Percentiles rank a stretch among this genome's conserved stretches.
These are phyloP conservation scores for Miniopterus natalensis DNA, from an alignment of 2,113 vertebrate species.

Conservation along the genomic window DNA sequence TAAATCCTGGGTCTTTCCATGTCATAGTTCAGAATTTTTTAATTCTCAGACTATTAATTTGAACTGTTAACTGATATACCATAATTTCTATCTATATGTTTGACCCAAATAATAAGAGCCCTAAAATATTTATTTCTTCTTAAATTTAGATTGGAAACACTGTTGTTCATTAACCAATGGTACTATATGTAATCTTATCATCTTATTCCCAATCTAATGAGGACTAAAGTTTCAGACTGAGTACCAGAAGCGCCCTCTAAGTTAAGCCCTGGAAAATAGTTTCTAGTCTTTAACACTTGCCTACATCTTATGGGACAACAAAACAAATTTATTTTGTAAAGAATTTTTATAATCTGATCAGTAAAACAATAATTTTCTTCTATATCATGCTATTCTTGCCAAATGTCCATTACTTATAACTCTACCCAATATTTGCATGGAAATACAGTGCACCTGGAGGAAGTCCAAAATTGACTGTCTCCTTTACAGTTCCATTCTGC, in stretches of 20 bases:
- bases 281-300: constrained; percentile 72
- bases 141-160: constrained; percentile 66
- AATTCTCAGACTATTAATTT: constrained; percentile 15
- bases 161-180: constrained; percentile 20
- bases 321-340: constrained; percentile 66
- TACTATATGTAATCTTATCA: constrained; percentile 64
- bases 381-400: constrained; percentile 4
- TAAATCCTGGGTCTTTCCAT: neutral
- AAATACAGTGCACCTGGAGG: neutral
- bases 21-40: neutral
- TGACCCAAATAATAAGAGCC: constrained; percentile 44
- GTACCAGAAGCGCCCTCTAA: constrained; percentile 59
- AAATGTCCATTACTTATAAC: constrained; percentile 54
- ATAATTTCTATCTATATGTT: constrained; percentile 31
- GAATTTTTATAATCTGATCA: constrained; percentile 54
- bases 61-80: constrained; percentile 15
- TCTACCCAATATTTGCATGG: neutral
- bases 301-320: constrained; percentile 69
- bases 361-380: constrained; percentile 63
- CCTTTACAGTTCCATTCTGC: constrained; percentile 13
- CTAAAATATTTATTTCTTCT: constrained; percentile 36
- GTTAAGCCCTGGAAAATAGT: constrained; percentile 55
- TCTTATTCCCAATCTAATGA: constrained; percentile 59
- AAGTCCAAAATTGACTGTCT: neutral
- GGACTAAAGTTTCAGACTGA: constrained; percentile 56